Evolutionary conservation across 2,797 vertebrate genomes (phyloP).

Genomic region (Lemur catta): DNA sequence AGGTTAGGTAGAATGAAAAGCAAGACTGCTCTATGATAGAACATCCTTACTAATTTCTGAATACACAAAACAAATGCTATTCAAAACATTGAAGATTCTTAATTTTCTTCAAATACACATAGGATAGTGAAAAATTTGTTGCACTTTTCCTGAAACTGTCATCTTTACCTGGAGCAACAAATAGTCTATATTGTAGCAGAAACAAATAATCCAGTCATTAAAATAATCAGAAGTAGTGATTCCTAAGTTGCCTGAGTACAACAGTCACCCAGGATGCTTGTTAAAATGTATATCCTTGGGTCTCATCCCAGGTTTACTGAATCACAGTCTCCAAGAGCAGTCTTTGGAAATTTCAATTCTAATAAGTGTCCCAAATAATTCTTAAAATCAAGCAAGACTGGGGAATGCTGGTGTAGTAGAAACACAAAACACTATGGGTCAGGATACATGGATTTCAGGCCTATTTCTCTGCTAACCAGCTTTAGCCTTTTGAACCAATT

Average conservation of each 20-base stretch:
- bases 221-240: not conserved
- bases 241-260: not conserved
- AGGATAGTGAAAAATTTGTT: not conserved
- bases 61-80: not conserved
- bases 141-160: not conserved
- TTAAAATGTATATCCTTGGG: not conserved
- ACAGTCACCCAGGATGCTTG: not conserved
- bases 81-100: not conserved
- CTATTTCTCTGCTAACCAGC: not conserved
- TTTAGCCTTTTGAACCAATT: not conserved
- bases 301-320: not conserved
- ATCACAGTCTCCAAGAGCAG: not conserved
- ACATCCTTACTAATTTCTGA: not conserved
- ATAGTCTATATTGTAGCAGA: not conserved
- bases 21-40: not conserved
- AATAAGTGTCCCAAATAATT: not conserved
- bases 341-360: slow-evolving; percentile 15
- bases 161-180: not conserved
- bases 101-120: not conserved
- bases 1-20: not conserved
- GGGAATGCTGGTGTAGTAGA: not conserved
- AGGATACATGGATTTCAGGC: not conserved
- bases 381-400: not conserved
- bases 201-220: not conserved
- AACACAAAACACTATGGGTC: not conserved